phyloP scores from a whole-genome alignment of 2,888 invertebrate genomes.

The Hyposoter dolosus region DNA sequence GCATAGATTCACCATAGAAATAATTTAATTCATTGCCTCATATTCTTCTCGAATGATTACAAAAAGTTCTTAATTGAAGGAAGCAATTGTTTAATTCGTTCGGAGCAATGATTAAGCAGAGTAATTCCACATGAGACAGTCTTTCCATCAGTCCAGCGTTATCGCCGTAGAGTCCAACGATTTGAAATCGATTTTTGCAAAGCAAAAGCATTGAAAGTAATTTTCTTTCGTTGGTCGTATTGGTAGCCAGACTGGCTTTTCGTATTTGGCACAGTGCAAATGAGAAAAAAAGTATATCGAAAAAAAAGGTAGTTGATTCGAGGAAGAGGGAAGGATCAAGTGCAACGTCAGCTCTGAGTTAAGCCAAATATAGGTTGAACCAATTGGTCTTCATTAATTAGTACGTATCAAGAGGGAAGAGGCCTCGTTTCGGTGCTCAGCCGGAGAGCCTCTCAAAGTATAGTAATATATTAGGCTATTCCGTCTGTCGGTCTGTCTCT shows the following conservation, averaged over 20 bases:
- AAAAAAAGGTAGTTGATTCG: neutral
- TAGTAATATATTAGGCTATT: slow-evolving; percentile 5
- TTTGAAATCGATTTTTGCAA: neutral
- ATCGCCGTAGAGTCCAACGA: neutral
- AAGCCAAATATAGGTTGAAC: slow-evolving; percentile 78
- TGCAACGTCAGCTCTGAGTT: slow-evolving; percentile 68
- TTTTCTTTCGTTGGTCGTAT: neutral
- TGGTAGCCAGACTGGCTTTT: neutral
- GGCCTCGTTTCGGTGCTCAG: slow-evolving; percentile 3
- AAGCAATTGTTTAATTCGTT: neutral
- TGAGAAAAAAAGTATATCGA: neutral
- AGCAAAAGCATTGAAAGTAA: neutral
- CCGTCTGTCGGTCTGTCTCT: slow-evolving; percentile 1
- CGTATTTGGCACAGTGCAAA: slow-evolving; percentile 8
- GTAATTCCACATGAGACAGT: neutral
- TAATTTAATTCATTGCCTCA: neutral
- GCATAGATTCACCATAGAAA: neutral
- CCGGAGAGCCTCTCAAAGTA: slow-evolving; percentile 6
- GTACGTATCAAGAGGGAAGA: slow-evolving; percentile 70
- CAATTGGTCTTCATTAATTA: slow-evolving; percentile 83
- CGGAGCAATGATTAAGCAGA: neutral
- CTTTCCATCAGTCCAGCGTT: neutral
- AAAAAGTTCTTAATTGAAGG: neutral
- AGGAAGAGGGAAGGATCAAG: neutral
- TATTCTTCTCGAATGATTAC: neutral